Base-by-base conservation (phyloP, 1,140 invertebrate genomes). In the Papilio dardanus region DNA sequence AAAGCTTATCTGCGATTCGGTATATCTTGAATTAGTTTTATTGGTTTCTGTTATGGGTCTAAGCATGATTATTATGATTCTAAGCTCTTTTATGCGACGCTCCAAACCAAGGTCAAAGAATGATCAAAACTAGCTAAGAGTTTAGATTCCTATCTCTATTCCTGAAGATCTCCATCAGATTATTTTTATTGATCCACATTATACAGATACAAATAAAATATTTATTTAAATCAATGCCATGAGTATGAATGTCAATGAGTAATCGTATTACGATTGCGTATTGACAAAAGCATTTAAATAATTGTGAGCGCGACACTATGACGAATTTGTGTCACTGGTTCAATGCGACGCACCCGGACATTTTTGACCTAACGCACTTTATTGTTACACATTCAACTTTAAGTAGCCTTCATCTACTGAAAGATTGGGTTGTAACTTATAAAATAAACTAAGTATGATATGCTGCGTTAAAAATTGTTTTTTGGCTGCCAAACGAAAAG, bases 321-420 rank as follows among this genome's bases (percentile, higher is more conserved):
- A 78, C 79, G 77, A 85, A 88, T 77, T 86, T 79, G 86, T 86
- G 86, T 88, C 84, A 88, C 75, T 81, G 77, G 86, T 86, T 87
- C 86, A 86, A 86, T 87, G 86, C 82, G 42, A 68, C 80, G 37
- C 37, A 69, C 67, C 35, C 67, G 67, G 37, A 69, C 40, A 69
- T 69, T 69, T 62, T 69, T 28, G 67, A 42, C 67, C 40, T 42
- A 42, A 37, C 35, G 35, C 19, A 42, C 24, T 37, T 28, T 37
- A 42, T 69, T 69, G 21, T 42, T 19, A 5, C 19, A 30, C 8
- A 30, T 69, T 68, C 14, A 42, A 40, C 12, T 2, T 16, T 42
- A 14, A 69, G 14, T 69, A 42, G 19, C 31, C 14, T 37, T 69
- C 4, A 35, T 2, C n/a, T n/a, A n/a, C n/a, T n/a, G n/a, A n/a